These are phyloP conservation scores for Tachypleus tridentatus DNA, from an alignment of 1,140 invertebrate genomes.

Conservation along the genomic window DNA sequence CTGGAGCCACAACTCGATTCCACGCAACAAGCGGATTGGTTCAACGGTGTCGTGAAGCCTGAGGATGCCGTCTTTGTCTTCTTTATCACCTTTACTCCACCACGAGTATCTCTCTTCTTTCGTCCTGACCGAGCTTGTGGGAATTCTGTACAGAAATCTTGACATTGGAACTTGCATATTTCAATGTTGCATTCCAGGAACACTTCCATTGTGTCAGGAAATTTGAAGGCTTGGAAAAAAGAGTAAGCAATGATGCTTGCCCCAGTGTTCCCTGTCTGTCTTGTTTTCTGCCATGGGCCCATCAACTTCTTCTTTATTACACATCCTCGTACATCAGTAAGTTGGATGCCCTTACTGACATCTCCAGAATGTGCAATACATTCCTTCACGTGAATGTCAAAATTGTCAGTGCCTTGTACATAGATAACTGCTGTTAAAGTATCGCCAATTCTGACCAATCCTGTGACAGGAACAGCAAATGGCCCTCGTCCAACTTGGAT, in stretches of 20 bases:
- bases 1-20: slow-evolving; percentile 29
- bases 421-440: slow-evolving; percentile 66
- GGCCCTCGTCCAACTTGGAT: slow-evolving; percentile 18
- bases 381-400: slow-evolving; percentile 57
- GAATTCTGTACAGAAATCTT: slow-evolving; percentile 32
- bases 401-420: slow-evolving; percentile 61
- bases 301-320: slow-evolving; percentile 69
- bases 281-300: slow-evolving; percentile 66
- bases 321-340: slow-evolving; percentile 59
- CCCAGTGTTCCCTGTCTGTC: slow-evolving; percentile 53
- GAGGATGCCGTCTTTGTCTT: background rate
- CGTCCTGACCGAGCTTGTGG: background rate
- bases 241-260: slow-evolving; percentile 63
- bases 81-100: background rate
- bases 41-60: slow-evolving; percentile 5
- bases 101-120: background rate
- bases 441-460: slow-evolving; percentile 67
- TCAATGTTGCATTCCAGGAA: slow-evolving; percentile 72
- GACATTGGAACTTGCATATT: slow-evolving; percentile 64
- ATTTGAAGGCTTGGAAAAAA: slow-evolving; percentile 73
- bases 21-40: slow-evolving; percentile 24
- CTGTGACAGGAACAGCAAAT: slow-evolving; percentile 41
- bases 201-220: slow-evolving; percentile 73
- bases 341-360: slow-evolving; percentile 49
- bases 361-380: slow-evolving; percentile 55